phyloP scores from a whole-genome alignment of 2,888 invertebrate genomes.

The Lycophotia porphyrea region DNA sequence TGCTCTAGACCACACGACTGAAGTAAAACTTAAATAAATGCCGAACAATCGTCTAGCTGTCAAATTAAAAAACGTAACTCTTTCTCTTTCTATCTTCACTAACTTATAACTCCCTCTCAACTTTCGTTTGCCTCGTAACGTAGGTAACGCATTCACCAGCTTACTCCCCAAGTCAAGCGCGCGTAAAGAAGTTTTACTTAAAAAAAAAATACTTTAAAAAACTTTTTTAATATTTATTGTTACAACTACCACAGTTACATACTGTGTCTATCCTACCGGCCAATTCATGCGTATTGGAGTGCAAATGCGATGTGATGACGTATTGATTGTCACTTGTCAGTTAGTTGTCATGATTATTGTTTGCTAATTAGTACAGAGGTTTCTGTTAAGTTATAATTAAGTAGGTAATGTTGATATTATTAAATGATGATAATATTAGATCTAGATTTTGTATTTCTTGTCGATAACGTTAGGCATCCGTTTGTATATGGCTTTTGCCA shows the following conservation, averaged over 20 bases:
- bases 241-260: not conserved
- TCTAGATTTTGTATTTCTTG: not conserved
- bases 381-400: not conserved
- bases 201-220: too few relatives aligned
- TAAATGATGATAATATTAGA: not conserved
- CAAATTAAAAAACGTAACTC: too few relatives aligned
- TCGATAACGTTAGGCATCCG: not conserved
- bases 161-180: too few relatives aligned
- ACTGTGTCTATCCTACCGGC: not conserved
- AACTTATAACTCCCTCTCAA: too few relatives aligned
- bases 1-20: too few relatives aligned
- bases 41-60: too few relatives aligned
- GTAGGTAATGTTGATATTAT: not conserved
- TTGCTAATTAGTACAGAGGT: not conserved
- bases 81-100: too few relatives aligned
- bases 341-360: not conserved
- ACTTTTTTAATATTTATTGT: too few relatives aligned
- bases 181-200: too few relatives aligned
- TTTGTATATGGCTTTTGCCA: not conserved
- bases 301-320: slow-evolving; percentile 1
- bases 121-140: too few relatives aligned
- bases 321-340: slow-evolving; percentile 27
- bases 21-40: too few relatives aligned
- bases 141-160: too few relatives aligned
- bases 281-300: not conserved